Conservation (phyloP, 1,140 invertebrate genomes). For the Cardiocondyla obscurior region DNA sequence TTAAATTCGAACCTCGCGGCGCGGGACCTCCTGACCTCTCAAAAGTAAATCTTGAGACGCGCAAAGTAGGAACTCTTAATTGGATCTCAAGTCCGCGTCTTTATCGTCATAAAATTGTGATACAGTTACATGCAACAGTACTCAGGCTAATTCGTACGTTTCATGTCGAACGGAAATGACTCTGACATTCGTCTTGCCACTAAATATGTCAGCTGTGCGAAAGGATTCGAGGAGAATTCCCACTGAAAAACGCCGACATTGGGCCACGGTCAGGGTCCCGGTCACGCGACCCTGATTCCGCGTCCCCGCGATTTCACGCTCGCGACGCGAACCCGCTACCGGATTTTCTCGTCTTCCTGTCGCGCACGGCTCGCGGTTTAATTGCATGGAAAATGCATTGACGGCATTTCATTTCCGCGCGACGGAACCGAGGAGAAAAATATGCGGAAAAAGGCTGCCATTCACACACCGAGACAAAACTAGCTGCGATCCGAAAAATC, state of each 20-base stretch:
- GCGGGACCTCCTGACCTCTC: neutral
- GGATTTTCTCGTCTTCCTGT: constrained; percentile 57
- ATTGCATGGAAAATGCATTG: constrained; percentile 34
- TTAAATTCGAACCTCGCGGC: neutral
- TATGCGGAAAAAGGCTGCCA: constrained; percentile 4
- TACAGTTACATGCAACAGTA: constrained; percentile 56
- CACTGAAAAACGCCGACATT: constrained; percentile 67
- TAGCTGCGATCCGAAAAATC: neutral
- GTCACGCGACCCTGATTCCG: constrained; percentile 75
- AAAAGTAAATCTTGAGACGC: neutral
- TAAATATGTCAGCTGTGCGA: constrained; percentile 54
- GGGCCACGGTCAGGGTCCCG: constrained; percentile 70
- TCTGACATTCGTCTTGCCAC: neutral
- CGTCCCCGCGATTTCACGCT: constrained; percentile 57
- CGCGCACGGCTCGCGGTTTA: constrained; percentile 2
- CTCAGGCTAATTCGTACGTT: constrained; percentile 44
- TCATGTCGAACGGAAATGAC: constrained; percentile 40
- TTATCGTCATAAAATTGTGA: constrained; percentile 32
- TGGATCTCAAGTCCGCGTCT: neutral
- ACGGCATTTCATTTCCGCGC: constrained; percentile 11
- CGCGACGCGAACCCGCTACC: constrained; percentile 41
- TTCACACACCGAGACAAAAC: neutral
- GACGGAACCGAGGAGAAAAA: neutral
- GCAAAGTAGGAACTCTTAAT: neutral
- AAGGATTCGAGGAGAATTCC: constrained; percentile 42